Base-by-base conservation (phyloP, 2,888 invertebrate species). In the Eupithecia dodoneata region DNA sequence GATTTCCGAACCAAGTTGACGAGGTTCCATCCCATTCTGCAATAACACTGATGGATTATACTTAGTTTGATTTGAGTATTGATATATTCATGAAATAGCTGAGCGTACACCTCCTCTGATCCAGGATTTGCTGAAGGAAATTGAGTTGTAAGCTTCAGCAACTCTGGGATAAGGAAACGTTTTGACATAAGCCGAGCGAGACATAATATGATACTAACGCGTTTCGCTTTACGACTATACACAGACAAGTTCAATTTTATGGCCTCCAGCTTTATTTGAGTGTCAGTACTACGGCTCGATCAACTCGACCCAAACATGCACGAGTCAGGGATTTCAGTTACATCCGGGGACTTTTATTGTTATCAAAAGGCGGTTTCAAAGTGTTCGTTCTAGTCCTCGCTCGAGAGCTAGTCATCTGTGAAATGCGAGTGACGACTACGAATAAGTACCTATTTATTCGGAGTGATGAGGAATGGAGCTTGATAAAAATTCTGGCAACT, bases 131-230 rank as follows among this genome's bases (percentile, higher is more conserved):
- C 86, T 86, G 85, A 85, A 87, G 87, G 88, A 91, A 92, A 92
- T 92, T 91, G 91, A 89, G 90, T 91, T 88, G 89, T 90, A 91
- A 91, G 91, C 91, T 90, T 87, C 86, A 86, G 87, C 86, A 89
- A 88, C 78, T 88, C 88, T 84, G 82, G 87, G 87, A 86, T 88
- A 84, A 84, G 86, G 82, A 85, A 87, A 86, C 87, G 85, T 86
- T 86, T 85, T 82, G 81, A 82, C 84, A 81, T 88, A 90, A 90
- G 88, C 88, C 85, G 81, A 85, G 84, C 85, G 83, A 84, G 83
- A 85, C 82, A 84, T 85, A 84, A 84, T 87, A 82, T 84, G 81
- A 85, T 86, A 84, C 84, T 86, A 81, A 84, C 81, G 84, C 77
- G 67, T 69, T 76, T 81, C 80, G 82, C 82, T 85, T 85, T 83